These are phyloP conservation scores for Yponomeuta plumbellus DNA, from an alignment of 2,888 invertebrate genomes.

Conservation along the genomic window DNA sequence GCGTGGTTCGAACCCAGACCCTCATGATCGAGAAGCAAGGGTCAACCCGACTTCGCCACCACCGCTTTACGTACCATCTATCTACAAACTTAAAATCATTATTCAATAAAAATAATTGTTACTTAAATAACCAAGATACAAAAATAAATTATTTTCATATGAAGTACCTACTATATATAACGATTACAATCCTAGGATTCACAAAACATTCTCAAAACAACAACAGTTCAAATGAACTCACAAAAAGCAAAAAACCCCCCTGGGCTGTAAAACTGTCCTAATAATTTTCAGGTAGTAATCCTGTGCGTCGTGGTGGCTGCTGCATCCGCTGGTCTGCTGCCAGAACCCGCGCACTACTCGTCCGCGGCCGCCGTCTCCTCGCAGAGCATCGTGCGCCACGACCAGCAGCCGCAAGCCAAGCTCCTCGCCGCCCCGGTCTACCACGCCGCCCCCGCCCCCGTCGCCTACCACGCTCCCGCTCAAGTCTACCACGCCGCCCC, in stretches of 20 bases:
- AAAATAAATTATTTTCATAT: too few species aligned
- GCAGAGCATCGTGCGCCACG: constrained; percentile 49
- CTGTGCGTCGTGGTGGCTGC: constrained; percentile 43
- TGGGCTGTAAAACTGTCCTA: neutral
- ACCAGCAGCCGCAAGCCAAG: constrained; percentile 37
- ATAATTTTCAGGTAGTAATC: constrained; percentile 40
- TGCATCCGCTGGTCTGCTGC: constrained; percentile 36
- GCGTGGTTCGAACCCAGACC: too few species aligned
- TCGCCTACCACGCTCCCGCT: constrained; percentile 26
- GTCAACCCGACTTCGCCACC: too few species aligned
- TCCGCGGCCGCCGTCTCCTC: constrained; percentile 48
- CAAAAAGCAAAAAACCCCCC: constrained; percentile 19
- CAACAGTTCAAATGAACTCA: neutral
- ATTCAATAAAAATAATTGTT: too few species aligned
- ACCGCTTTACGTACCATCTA: too few species aligned
- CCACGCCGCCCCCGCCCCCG: constrained; percentile 28
- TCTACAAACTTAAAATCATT: too few species aligned
- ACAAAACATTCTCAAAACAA: too few species aligned
- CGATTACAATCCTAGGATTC: too few species aligned
- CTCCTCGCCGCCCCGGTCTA: constrained; percentile 27
- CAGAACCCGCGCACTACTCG: constrained; percentile 46
- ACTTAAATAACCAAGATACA: too few species aligned
- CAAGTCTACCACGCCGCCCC: too few species aligned
- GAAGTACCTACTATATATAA: too few species aligned
- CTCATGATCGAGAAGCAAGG: too few species aligned